A percentile compares a stretch with the other conserved stretches of the same genome.
phyloP scores from a whole-genome alignment of 2,113 vertebrate species.

The Calypte anna region DNA sequence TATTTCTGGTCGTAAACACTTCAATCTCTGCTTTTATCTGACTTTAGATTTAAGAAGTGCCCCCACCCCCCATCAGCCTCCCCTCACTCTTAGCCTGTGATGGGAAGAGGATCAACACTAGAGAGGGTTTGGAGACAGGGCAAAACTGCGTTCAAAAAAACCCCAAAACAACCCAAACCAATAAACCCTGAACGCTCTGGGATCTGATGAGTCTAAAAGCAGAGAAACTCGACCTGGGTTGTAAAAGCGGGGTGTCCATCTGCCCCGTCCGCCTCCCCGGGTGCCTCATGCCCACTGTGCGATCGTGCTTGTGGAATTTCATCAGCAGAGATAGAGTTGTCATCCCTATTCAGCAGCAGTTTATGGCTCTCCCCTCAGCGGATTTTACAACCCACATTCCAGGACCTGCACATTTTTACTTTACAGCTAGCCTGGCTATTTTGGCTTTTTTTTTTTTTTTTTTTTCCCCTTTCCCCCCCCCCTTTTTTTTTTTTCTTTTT shows the following conservation, averaged over 20 bases:
- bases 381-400: constrained; percentile 74
- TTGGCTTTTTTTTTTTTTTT: neutral
- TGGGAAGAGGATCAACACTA: neutral
- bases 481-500: too few relatives aligned
- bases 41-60: constrained; percentile 30
- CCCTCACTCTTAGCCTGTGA: neutral
- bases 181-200: neutral
- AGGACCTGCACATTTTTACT: constrained; percentile 56
- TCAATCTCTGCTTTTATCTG: constrained; percentile 67
- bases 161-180: too few relatives aligned
- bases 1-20: constrained; percentile 72
- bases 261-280: fast-evolving
- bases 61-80: neutral
- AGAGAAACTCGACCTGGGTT: neutral
- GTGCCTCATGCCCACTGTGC: neutral
- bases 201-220: neutral
- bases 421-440: constrained; percentile 44
- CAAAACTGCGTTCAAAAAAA: neutral
- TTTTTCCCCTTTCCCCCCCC: neutral
- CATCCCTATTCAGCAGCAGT: constrained; percentile 66
- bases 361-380: constrained; percentile 62
- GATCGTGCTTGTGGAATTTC: constrained; percentile 34
- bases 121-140: neutral
- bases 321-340: constrained; percentile 31
- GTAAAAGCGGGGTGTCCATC: neutral